Percentiles rank a stretch among this genome's conserved stretches.
Evolutionary conservation across 2,113 vertebrate species (phyloP).

Genomic region (Motacilla tschutschensis): DNA sequence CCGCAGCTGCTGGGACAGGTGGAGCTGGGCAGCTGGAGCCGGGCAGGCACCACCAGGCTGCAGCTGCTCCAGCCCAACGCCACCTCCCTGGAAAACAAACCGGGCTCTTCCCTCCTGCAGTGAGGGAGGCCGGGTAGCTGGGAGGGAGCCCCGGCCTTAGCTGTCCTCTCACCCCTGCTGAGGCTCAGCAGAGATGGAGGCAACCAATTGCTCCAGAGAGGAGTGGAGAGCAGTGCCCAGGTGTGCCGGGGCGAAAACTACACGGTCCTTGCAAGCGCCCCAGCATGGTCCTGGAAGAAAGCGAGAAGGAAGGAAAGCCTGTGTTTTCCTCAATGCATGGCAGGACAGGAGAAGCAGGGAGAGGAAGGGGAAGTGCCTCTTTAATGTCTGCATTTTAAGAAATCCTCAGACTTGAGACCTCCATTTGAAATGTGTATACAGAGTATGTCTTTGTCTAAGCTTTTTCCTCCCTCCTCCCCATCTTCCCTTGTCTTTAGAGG

Average conservation of each 20-base stretch:
- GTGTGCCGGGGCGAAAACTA: not conserved
- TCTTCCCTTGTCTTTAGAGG: not conserved
- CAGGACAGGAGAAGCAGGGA: not conserved
- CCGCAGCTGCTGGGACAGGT: constrained; percentile 58
- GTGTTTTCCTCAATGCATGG: not conserved
- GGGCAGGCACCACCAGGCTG: not conserved
- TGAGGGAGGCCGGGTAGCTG: not conserved
- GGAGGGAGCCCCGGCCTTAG: not conserved
- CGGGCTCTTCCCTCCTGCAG: not conserved
- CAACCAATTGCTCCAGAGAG: not conserved
- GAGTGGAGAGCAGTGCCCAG: not conserved
- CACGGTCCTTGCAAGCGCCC: not conserved
- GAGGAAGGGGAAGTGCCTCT: not conserved
- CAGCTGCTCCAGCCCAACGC: constrained; percentile 34
- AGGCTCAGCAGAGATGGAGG: not conserved
- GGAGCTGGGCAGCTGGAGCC: not conserved
- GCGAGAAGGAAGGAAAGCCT: not conserved
- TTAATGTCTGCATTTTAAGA: not conserved
- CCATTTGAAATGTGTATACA: not conserved
- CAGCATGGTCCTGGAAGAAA: not conserved
- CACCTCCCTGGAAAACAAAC: not conserved
- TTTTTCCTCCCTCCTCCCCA: not conserved
- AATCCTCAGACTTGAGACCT: not conserved
- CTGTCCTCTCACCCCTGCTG: not conserved
- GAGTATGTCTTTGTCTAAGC: not conserved